A percentile compares a stretch with the other conserved stretches of the same genome.
phyloP scores from a whole-genome alignment of 2,797 vertebrate genomes.

The Diplodus puntazzo region DNA sequence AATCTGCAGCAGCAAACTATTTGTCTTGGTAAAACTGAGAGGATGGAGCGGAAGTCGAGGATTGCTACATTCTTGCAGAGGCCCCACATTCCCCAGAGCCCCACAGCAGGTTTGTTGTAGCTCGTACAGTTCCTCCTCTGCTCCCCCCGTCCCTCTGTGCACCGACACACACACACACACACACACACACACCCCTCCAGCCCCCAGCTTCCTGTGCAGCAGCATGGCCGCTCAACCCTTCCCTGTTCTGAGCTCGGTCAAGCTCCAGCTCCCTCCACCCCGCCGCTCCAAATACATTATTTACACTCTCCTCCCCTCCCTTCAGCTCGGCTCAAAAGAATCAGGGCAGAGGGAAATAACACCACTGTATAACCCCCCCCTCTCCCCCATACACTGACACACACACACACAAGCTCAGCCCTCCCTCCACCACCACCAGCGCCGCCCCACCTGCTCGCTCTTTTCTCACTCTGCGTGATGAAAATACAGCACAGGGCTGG shows the following conservation, averaged over 20 bases:
- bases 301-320: constrained; percentile 76
- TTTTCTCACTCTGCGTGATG: constrained; percentile 75
- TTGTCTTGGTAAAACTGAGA: constrained; percentile 48
- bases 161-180: too few species aligned
- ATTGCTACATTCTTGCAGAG: constrained; percentile 74
- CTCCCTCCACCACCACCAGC: constrained; percentile 30
- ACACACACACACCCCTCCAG: constrained; percentile 9
- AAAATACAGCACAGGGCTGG: constrained; percentile 79
- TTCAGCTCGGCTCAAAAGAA: constrained; percentile 76
- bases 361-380: constrained; percentile 67
- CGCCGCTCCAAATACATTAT: constrained; percentile 80
- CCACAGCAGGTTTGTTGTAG: constrained; percentile 50
- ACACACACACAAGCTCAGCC: constrained; percentile 41
- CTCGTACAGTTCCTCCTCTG: constrained; percentile 37
- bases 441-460: constrained; percentile 73
- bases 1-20: constrained; percentile 40
- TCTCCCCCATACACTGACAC: constrained; percentile 1
- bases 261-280: constrained; percentile 59
- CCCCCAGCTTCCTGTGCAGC: constrained; percentile 72
- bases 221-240: constrained; percentile 59
- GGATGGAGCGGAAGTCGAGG: constrained; percentile 63
- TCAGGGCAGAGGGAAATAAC: constrained; percentile 84
- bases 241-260: constrained; percentile 58
- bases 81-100: constrained; percentile 74
- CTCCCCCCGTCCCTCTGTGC: background rate